Base-by-base conservation (phyloP, 2,888 invertebrate species). In the Rotaria macrura region DNA sequence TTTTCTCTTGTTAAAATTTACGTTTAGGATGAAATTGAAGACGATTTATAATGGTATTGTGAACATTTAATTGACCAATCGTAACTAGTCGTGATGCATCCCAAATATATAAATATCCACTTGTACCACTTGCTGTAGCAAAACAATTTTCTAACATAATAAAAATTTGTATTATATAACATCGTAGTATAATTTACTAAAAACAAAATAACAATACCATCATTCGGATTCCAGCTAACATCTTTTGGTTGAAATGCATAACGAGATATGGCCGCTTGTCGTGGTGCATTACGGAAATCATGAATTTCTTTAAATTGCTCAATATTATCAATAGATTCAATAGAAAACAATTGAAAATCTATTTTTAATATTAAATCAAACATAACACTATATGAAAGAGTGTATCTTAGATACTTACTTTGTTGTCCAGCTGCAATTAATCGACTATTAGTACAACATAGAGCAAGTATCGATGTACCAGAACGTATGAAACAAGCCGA, bases 311-410 rank as follows among this genome's bases (percentile, higher is more conserved):
- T 40, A 72, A 72, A 72, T 12, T 43, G 40, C 43, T n/a, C 43
- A 43, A 20, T 43, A 14, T 43, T 9, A 79, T 43, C 25, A 79
- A 43, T 23, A 34, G 25, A 7, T 25, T 79, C 43, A 14, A 79
- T 43, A 43, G 79, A 25, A 20, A 79, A 79, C 43, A 79, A 79
- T 79, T 79, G 79, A 43, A 79, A 79, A 79, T 43, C 79, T 79
- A 79, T 12, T 25, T 79, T 3, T n/a, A 79, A 2, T n/a, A 7
- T 25, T 40, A 23, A 9, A 43, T 25, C 12, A 43, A 25, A 43
- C 20, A 2, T 7, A 47, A 47, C 43, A 43, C 10, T 1, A 23
- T 9, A 20, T 23, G 34, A 43, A 65, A 79, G 12, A 43, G 1
- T 2, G 10, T 0, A 5, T 65, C 0, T 79, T n/a, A 43, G 2